phyloP scores from a whole-genome alignment of 2,888 invertebrate genomes.

The Crossocerus cetratus region DNA sequence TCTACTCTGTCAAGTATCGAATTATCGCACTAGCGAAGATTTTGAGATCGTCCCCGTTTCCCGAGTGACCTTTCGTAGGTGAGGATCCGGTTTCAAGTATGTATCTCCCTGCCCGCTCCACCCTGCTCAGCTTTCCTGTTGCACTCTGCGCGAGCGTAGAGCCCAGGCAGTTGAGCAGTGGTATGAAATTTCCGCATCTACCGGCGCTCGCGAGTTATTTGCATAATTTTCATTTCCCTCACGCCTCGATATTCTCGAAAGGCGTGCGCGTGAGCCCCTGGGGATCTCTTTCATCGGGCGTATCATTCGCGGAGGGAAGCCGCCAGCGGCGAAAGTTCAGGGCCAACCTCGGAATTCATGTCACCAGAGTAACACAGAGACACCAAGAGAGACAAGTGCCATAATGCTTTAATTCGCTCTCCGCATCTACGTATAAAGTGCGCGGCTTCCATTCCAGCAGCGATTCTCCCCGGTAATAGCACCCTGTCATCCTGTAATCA shows the following conservation, averaged over 20 bases:
- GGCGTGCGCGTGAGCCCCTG: neutral
- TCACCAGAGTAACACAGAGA: conserved; percentile 4
- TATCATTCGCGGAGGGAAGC: neutral
- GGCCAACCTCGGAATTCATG: conserved; percentile 12
- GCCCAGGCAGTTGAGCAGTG: neutral
- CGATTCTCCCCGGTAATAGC: conserved; percentile 17
- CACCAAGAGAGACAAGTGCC: conserved; percentile 9
- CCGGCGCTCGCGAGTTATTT: neutral
- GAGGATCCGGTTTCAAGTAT: neutral
- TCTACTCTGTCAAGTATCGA: no score
- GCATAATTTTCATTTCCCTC: conserved; percentile 2
- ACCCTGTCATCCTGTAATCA: conserved; percentile 16
- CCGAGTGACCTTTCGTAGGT: no score
- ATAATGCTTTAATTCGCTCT: conserved; percentile 29
- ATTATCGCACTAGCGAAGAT: no score
- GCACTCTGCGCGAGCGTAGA: conserved; percentile 10
- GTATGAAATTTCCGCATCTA: neutral
- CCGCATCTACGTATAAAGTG: conserved; percentile 11
- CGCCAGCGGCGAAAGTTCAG: neutral
- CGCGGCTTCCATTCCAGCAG: neutral
- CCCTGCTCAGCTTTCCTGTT: neutral
- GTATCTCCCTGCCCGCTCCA: conserved; percentile 4
- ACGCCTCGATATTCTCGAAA: neutral
- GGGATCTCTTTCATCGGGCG: neutral
- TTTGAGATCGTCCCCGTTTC: no score